Percentiles rank a stretch among this genome's conserved stretches.
Evolutionary conservation across 1,140 invertebrate species (phyloP).

Genomic region (Caenorhabditis tropicalis): DNA sequence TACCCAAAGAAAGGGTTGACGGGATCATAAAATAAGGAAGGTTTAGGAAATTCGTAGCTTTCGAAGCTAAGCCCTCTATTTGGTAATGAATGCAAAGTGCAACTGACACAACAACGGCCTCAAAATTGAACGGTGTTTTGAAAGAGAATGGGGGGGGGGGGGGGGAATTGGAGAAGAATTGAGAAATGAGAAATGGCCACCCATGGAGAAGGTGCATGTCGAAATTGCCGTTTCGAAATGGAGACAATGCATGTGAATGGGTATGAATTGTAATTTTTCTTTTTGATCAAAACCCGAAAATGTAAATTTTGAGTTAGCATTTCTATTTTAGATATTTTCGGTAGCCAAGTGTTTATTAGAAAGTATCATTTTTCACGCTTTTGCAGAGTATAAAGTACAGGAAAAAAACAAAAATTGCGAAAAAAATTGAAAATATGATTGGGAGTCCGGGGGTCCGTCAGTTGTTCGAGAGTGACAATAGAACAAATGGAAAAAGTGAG

Average conservation of each 20-base stretch:
- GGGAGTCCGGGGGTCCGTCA: too few relatives aligned
- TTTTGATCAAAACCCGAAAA: too few relatives aligned
- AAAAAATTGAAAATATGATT: too few relatives aligned
- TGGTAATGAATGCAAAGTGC: conserved; percentile 40
- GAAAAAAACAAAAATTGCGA: too few relatives aligned
- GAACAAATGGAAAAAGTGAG: neutral
- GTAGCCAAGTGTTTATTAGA: too few relatives aligned
- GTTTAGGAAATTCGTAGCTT: neutral
- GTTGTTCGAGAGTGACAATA: too few relatives aligned
- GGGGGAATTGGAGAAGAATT: neutral
- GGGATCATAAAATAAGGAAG: neutral
- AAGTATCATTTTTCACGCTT: too few relatives aligned
- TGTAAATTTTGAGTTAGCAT: too few relatives aligned
- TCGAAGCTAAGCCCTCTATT: neutral
- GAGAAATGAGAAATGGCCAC: conserved; percentile 35
- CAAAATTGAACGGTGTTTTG: conserved; percentile 44
- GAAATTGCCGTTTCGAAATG: neutral
- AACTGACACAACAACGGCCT: neutral
- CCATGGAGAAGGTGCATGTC: conserved; percentile 37
- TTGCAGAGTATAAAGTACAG: too few relatives aligned
- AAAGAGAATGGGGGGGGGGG: conserved; percentile 10
- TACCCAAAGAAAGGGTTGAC: neutral
- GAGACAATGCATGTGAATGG: neutral
- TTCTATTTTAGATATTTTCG: too few relatives aligned
- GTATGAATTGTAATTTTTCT: neutral